These are phyloP conservation scores for Harpalus rubripes DNA, from an alignment of 2,888 invertebrate species.

Conservation along the genomic window DNA sequence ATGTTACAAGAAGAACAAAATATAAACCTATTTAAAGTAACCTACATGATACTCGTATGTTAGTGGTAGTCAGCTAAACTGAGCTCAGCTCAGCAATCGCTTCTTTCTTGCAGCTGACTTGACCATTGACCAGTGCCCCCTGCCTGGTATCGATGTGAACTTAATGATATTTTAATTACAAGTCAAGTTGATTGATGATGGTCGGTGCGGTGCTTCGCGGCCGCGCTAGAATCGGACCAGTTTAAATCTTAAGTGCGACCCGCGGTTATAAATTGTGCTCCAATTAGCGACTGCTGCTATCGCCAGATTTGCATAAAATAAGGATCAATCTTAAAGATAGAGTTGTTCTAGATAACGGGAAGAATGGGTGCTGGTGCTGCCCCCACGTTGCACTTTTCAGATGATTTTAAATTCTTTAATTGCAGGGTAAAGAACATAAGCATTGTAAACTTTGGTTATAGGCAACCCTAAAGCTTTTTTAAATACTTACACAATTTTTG, in stretches of 20 bases:
- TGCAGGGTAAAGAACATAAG: neutral
- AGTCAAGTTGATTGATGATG: conserved; percentile 72
- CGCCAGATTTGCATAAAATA: conserved; percentile 72
- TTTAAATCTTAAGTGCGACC: conserved; percentile 44
- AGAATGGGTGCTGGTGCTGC: neutral
- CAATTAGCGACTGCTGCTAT: conserved; percentile 72
- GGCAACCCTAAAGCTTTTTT: too few relatives aligned
- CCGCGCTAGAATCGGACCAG: conserved; percentile 25
- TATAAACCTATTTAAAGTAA: neutral
- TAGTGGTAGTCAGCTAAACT: too few relatives aligned
- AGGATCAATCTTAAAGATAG: conserved; percentile 71
- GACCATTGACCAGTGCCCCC: neutral
- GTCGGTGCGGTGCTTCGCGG: conserved; percentile 13
- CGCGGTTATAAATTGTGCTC: conserved; percentile 70
- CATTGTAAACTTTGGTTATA: too few relatives aligned
- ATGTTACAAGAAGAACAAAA: neutral
- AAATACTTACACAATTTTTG: too few relatives aligned
- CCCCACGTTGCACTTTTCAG: neutral
- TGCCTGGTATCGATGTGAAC: conserved; percentile 72
- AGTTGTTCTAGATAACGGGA: conserved; percentile 41
- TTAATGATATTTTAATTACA: conserved; percentile 75
- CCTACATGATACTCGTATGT: neutral
- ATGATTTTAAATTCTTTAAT: neutral
- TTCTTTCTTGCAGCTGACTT: neutral
- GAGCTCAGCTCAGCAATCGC: neutral